Conservation (phyloP, 2,113 vertebrate genomes). For the Malaclemys terrapin region DNA sequence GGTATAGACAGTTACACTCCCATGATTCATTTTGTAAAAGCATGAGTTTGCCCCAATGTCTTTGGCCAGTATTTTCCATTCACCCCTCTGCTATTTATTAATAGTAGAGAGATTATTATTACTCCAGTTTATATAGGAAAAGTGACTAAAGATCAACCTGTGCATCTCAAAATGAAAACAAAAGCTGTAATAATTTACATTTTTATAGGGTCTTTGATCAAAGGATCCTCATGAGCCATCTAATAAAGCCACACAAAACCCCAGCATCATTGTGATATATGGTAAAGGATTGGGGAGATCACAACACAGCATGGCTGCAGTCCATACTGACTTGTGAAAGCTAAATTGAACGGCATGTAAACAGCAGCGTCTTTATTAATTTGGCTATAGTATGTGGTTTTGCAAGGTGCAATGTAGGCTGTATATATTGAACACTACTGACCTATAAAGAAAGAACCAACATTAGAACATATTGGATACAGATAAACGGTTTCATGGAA, state of each 20-base stretch:
- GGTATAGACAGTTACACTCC: background rate
- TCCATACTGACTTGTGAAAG: conserved; percentile 54
- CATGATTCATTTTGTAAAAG: background rate
- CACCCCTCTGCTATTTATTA: background rate
- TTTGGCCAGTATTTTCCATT: background rate
- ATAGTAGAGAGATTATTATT: background rate
- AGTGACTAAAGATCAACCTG: background rate
- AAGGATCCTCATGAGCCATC: background rate
- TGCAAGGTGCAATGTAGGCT: background rate
- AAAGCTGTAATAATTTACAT: background rate
- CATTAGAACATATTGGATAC: background rate
- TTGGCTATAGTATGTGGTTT: background rate
- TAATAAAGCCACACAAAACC: background rate
- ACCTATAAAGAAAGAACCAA: background rate
- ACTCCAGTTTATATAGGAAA: background rate
- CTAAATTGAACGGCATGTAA: conserved; percentile 2
- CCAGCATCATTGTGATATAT: background rate
- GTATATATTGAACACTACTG: background rate
- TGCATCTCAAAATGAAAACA: background rate
- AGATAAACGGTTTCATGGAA: background rate
- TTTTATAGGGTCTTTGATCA: background rate
- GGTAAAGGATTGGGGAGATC: conserved; percentile 25
- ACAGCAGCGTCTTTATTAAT: background rate
- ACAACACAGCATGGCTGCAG: conserved; percentile 46
- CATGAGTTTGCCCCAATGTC: background rate